These are phyloP conservation scores for Glareola pratincola DNA, from an alignment of 2,113 vertebrate species.

Conservation along the genomic window DNA sequence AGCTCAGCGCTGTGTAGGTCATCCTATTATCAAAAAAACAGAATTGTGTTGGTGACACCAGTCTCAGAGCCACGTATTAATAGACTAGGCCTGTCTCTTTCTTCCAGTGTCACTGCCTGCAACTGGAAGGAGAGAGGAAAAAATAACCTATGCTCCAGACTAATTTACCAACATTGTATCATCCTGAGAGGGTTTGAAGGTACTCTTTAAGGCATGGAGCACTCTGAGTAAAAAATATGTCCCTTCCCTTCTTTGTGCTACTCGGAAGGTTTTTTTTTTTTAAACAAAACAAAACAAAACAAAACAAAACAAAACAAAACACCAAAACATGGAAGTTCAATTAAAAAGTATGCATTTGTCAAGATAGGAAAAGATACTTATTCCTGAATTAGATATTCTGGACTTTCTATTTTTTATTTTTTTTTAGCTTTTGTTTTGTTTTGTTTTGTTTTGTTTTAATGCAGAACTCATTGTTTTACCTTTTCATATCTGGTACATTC, in stretches of 20 bases:
- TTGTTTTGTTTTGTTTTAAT: not conserved
- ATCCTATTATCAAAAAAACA: not conserved
- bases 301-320: no score
- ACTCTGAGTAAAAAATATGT: not conserved
- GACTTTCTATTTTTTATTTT: no score
- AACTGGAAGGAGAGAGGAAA: not conserved
- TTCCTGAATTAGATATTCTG: not conserved
- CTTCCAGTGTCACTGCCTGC: not conserved
- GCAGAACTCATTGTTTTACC: not conserved
- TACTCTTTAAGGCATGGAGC: not conserved
- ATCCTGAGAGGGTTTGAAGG: not conserved
- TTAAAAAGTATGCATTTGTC: not conserved
- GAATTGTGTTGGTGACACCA: not conserved
- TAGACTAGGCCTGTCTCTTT: not conserved
- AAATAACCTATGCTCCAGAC: not conserved
- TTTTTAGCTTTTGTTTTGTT: not conserved
- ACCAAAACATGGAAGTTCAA: not conserved
- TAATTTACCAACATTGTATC: not conserved
- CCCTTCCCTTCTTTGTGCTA: not conserved
- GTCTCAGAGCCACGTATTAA: not conserved
- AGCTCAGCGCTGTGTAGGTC: not conserved
- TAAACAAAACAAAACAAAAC: no score
- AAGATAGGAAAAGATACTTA: not conserved
- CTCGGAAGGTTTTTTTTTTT: no score
- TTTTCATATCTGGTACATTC: not conserved